phyloP scores from a whole-genome alignment of 1,140 invertebrate genomes.

The Drosophila biarmipes region DNA sequence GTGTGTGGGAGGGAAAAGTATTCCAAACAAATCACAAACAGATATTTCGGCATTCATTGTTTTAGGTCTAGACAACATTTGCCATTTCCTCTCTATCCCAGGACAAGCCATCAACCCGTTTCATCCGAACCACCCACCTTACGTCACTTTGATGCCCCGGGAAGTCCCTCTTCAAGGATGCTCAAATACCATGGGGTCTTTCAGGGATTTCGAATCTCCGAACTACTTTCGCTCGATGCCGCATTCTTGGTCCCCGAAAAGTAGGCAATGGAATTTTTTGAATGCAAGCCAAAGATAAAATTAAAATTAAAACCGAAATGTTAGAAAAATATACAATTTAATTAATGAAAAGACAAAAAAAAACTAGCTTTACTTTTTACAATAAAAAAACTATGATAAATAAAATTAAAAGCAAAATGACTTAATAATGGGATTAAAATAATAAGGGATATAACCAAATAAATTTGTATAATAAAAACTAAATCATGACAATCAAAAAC shows the following conservation, averaged over 20 bases:
- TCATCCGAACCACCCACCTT: not conserved
- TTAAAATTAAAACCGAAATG: too few species aligned
- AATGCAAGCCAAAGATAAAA: not conserved
- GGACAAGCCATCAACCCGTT: not conserved
- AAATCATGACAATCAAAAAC: too few species aligned
- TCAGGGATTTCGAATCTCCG: too few species aligned
- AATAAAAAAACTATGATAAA: too few species aligned
- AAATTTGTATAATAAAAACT: too few species aligned
- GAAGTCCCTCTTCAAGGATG: not conserved
- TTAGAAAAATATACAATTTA: too few species aligned
- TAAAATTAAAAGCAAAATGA: too few species aligned
- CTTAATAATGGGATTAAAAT: too few species aligned
- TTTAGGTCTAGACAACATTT: conserved; percentile 71
- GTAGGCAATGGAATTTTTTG: conserved; percentile 31
- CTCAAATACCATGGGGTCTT: conserved; percentile 5
- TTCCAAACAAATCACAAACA: conserved; percentile 82
- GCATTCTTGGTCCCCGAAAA: conserved; percentile 17
- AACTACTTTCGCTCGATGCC: not conserved
- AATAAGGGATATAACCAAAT: too few species aligned
- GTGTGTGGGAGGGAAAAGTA: conserved; percentile 52
- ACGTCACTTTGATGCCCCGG: conserved; percentile 11
- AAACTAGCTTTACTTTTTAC: too few species aligned
- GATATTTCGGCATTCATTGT: conserved; percentile 77
- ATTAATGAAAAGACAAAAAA: too few species aligned
- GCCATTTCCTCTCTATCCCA: conserved; percentile 36